These are phyloP conservation scores for Bombus superbus DNA, from an alignment of 1,140 invertebrate genomes.

Conservation along the genomic window DNA sequence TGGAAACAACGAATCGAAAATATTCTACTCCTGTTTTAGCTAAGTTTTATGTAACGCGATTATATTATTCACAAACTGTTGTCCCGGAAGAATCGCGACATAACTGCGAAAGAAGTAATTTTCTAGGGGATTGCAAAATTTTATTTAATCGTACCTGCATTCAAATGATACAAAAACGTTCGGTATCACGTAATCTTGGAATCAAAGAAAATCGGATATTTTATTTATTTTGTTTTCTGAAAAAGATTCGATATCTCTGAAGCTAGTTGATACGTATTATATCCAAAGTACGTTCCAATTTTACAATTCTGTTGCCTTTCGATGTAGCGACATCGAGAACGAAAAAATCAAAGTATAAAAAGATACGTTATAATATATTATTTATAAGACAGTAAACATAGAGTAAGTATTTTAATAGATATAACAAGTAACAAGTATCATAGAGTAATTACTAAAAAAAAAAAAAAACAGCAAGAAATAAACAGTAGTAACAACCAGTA, in stretches of 20 bases:
- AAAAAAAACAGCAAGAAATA: neutral
- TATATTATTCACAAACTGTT: neutral
- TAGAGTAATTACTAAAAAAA: neutral
- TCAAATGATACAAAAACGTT: neutral
- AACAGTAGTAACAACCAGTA: neutral
- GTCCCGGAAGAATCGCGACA: neutral
- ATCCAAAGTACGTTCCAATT: neutral
- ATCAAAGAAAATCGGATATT: neutral
- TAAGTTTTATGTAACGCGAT: conserved; percentile 5
- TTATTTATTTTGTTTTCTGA: neutral
- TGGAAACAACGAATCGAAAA: neutral
- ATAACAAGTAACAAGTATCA: neutral
- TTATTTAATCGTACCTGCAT: neutral
- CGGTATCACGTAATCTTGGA: no score
- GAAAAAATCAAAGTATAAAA: neutral
- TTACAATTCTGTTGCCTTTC: neutral
- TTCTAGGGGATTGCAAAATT: neutral
- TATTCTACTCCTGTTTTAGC: neutral
- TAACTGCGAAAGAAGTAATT: neutral
- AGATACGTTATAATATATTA: neutral
- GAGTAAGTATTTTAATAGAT: neutral
- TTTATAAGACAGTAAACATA: neutral
- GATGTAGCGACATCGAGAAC: neutral
- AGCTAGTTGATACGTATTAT: no score
- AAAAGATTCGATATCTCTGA: neutral